phyloP scores from a whole-genome alignment of 2,113 vertebrate genomes.

The Mustela nigripes region DNA sequence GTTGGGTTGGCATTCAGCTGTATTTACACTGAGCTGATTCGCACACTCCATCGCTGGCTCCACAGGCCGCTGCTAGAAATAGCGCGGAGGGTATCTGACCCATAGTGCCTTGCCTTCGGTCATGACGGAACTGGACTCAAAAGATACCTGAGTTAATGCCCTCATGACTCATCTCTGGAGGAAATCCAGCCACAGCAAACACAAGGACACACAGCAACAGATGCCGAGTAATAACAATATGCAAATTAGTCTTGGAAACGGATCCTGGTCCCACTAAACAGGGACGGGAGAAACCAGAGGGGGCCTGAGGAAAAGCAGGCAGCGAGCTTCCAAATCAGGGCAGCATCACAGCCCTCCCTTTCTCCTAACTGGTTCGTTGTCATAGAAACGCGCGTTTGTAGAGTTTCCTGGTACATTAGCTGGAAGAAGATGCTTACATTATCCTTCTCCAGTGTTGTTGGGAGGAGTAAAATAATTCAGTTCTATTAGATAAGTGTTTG shows the following conservation, averaged over 20 bases:
- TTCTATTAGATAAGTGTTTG: constrained; percentile 29
- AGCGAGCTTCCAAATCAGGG: background rate
- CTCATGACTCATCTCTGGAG: constrained; percentile 47
- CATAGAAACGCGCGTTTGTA: constrained; percentile 75
- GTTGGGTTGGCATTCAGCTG: background rate
- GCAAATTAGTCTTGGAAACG: constrained; percentile 66
- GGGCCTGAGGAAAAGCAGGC: constrained; percentile 68
- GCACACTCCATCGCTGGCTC: background rate
- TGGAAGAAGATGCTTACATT: constrained; percentile 68
- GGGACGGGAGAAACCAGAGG: constrained; percentile 50
- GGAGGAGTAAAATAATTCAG: background rate
- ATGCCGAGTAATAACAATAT: constrained; percentile 31
- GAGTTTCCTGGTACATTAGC: constrained; percentile 58
- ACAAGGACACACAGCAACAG: constrained; percentile 49
- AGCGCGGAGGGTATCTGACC: background rate
- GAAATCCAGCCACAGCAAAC: constrained; percentile 56
- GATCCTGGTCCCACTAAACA: constrained; percentile 35
- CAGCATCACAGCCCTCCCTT: constrained; percentile 47
- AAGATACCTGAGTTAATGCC: constrained; percentile 30
- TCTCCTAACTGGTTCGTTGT: constrained; percentile 73
- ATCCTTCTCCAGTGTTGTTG: background rate
- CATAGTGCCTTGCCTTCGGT: background rate
- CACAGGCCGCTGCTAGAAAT: background rate
- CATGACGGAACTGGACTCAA: background rate
- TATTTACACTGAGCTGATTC: background rate